Conservation (phyloP, 2,113 vertebrate genomes). For the Andinoacara biseriatus region DNA sequence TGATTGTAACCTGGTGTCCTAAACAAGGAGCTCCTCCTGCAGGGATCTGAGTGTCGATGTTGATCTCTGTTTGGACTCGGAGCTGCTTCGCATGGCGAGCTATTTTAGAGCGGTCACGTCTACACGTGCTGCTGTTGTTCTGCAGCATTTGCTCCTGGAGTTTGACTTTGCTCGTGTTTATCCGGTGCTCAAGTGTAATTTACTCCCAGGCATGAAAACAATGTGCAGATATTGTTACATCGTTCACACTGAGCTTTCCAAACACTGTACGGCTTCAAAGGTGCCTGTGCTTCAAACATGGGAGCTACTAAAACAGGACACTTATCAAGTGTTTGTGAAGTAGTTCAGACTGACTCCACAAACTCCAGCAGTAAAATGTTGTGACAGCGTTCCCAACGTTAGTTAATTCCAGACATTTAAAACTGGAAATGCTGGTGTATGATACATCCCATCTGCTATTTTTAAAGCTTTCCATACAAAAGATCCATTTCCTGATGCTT, state of each 20-base stretch:
- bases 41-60: background rate
- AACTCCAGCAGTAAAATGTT: background rate
- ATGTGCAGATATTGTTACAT: constrained; percentile 1
- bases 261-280: background rate
- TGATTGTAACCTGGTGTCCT: background rate
- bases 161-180: constrained; percentile 23
- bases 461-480: background rate
- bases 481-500: background rate
- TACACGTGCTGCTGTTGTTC: constrained; percentile 4
- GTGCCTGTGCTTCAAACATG: background rate
- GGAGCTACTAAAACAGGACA: background rate
- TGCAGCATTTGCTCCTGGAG: constrained; percentile 15
- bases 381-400: background rate
- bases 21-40: background rate
- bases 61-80: background rate
- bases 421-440: background rate
- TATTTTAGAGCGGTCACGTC: constrained; percentile 53
- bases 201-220: constrained; percentile 1
- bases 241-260: constrained; percentile 2
- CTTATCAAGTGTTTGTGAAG: background rate
- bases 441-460: background rate
- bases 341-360: background rate
- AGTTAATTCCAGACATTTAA: background rate
- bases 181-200: background rate
- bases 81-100: constrained; percentile 50